A percentile compares a stretch with the other conserved stretches of the same genome.
These are phyloP conservation scores for Drosophila simulans DNA, from an alignment of 1,140 invertebrate species.

Conservation along the genomic window DNA sequence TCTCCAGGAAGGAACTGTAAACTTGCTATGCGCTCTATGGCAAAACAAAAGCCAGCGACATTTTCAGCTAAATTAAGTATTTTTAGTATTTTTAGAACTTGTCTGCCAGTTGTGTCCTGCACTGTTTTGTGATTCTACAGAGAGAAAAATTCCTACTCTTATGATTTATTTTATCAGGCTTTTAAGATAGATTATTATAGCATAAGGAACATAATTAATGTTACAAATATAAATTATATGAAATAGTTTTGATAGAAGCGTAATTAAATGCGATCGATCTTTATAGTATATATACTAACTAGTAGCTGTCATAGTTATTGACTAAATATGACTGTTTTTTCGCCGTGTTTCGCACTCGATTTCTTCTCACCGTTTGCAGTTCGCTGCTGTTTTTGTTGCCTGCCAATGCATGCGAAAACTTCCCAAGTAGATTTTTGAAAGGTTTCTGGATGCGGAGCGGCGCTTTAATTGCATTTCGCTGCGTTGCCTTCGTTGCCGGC, in stretches of 20 bases:
- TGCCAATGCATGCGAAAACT: slow-evolving; percentile 77
- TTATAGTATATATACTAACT: no score
- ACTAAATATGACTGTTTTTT: neutral
- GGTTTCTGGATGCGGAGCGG: slow-evolving; percentile 55
- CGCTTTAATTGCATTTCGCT: slow-evolving; percentile 77
- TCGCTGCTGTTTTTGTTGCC: slow-evolving; percentile 39
- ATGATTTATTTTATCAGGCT: no score
- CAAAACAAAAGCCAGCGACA: slow-evolving; percentile 78
- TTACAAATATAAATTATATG: no score
- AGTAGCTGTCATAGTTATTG: no score
- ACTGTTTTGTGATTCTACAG: neutral
- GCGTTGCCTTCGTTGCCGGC: slow-evolving; percentile 37
- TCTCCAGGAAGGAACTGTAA: slow-evolving; percentile 46
- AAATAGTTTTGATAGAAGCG: no score
- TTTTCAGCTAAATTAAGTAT: slow-evolving; percentile 82
- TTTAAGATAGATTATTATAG: no score
- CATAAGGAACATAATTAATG: no score
- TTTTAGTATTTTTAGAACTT: slow-evolving; percentile 78
- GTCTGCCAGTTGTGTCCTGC: slow-evolving; percentile 52
- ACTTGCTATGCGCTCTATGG: slow-evolving; percentile 46
- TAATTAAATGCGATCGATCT: no score
- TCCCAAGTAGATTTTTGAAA: slow-evolving; percentile 77
- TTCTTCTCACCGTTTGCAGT: slow-evolving; percentile 15
- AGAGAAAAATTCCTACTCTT: neutral
- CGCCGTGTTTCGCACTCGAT: slow-evolving; percentile 8